Percentiles rank a stretch among this genome's conserved stretches.
These are phyloP conservation scores for Grantiella picta DNA, from an alignment of 2,113 vertebrate genomes.

Conservation along the genomic window DNA sequence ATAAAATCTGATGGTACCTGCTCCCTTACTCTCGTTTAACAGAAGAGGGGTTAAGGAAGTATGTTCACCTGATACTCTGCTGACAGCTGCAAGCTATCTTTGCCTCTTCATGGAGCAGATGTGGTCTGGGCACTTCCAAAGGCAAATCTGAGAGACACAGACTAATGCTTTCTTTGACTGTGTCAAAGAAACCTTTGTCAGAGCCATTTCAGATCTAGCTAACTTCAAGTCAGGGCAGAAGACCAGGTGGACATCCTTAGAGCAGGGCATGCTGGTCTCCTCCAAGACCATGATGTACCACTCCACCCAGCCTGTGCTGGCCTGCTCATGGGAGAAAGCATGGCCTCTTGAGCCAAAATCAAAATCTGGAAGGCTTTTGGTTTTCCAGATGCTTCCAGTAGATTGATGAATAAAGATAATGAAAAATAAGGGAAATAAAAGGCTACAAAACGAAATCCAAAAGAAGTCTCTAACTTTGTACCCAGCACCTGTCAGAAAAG, in stretches of 20 bases:
- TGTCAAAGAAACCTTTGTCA: neutral
- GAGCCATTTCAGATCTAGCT: neutral
- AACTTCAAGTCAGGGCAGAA: neutral
- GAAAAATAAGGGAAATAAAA: neutral
- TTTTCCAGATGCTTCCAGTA: neutral
- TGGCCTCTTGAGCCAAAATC: neutral
- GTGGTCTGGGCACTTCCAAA: neutral
- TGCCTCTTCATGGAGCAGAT: accelerated
- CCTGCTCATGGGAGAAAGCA: neutral
- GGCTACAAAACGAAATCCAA: neutral
- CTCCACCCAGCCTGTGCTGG: accelerated
- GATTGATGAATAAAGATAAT: neutral
- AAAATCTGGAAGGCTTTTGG: neutral
- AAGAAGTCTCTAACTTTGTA: neutral
- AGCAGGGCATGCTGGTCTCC: neutral
- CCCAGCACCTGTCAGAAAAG: neutral
- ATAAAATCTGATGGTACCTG: neutral
- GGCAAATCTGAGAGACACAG: neutral
- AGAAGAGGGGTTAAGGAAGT: neutral
- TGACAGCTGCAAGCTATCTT: neutral
- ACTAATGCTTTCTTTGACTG: neutral
- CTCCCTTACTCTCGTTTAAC: neutral
- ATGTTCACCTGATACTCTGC: neutral
- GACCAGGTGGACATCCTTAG: accelerated
- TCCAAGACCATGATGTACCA: accelerated